Conservation (phyloP, 2,113 vertebrate species). For the Ceratotherium simum region DNA sequence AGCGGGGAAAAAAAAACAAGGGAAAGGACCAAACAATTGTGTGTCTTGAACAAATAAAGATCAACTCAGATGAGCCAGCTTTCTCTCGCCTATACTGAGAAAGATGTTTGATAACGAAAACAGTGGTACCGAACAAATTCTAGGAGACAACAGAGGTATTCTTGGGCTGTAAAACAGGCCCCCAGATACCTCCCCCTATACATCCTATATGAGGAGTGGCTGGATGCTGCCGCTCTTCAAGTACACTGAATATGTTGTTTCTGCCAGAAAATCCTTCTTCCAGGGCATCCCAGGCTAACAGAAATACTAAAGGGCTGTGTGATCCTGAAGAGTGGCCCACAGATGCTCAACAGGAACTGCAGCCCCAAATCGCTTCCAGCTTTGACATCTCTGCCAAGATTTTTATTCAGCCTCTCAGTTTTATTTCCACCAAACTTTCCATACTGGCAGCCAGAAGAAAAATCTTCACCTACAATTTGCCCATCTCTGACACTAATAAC, state of each 20-base stretch:
- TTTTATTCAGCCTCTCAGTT: conserved; percentile 65
- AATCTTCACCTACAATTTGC: conserved; percentile 73
- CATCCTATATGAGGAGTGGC: background rate
- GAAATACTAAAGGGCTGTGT: conserved; percentile 35
- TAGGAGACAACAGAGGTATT: background rate
- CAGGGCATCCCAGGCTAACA: conserved; percentile 37
- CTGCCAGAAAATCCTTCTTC: conserved; percentile 46
- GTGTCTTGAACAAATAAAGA: conserved; percentile 37
- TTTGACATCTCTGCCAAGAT: conserved; percentile 67
- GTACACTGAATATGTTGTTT: conserved; percentile 12
- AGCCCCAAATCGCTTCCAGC: conserved; percentile 70
- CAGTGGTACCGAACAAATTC: background rate
- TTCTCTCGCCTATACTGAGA: background rate
- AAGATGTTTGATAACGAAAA: background rate
- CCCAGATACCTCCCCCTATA: background rate
- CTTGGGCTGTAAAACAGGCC: background rate
- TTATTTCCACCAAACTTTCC: conserved; percentile 70
- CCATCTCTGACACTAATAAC: conserved; percentile 68
- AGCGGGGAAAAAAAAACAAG: background rate
- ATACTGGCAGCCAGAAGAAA: conserved; percentile 59
- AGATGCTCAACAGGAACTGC: conserved; percentile 70
- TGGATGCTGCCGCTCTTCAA: background rate
- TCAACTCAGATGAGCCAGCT: conserved; percentile 25
- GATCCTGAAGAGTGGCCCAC: conserved; percentile 59
- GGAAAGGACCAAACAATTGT: background rate